These are phyloP conservation scores for Rhynchonema sp. DNA, from an alignment of 2,888 invertebrate species.

Conservation along the genomic window DNA sequence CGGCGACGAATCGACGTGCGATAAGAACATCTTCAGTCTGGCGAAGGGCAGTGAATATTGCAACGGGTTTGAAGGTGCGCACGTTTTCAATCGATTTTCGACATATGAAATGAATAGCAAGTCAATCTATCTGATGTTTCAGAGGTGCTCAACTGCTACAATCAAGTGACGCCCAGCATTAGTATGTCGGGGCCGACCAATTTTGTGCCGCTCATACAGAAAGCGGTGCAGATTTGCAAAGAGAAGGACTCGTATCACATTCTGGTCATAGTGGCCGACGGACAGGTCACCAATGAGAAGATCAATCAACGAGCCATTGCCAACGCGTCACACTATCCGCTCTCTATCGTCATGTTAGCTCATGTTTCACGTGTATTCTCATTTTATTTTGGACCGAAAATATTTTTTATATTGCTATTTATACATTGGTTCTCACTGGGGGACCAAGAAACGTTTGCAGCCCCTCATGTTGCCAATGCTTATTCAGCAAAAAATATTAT, in stretches of 20 bases:
- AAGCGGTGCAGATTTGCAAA: constrained; percentile 31
- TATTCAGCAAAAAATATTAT: too few relatives aligned
- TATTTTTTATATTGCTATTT: too few relatives aligned
- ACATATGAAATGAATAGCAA: background rate
- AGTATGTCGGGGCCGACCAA: constrained; percentile 37
- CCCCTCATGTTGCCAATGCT: too few relatives aligned
- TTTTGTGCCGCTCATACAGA: constrained; percentile 36
- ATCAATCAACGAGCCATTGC: constrained; percentile 33
- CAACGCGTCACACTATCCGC: constrained; percentile 33
- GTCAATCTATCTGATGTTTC: background rate
- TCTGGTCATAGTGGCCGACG: constrained; percentile 36
- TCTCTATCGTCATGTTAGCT: constrained; percentile 35
- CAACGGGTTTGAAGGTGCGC: constrained; percentile 23
- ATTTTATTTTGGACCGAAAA: too few relatives aligned
- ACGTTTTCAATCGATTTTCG: background rate
- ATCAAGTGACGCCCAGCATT: constrained; percentile 30
- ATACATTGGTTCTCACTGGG: too few relatives aligned
- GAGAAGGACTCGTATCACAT: constrained; percentile 34
- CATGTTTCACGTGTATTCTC: too few relatives aligned
- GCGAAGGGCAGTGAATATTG: constrained; percentile 25
- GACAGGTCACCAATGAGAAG: constrained; percentile 34
- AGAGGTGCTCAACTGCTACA: constrained; percentile 20
- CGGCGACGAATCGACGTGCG: constrained; percentile 33
- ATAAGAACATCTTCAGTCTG: constrained; percentile 27
- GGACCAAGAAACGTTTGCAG: too few relatives aligned